Base-by-base conservation (phyloP, 2,888 invertebrate genomes). In the Parnassius mnemosyne region DNA sequence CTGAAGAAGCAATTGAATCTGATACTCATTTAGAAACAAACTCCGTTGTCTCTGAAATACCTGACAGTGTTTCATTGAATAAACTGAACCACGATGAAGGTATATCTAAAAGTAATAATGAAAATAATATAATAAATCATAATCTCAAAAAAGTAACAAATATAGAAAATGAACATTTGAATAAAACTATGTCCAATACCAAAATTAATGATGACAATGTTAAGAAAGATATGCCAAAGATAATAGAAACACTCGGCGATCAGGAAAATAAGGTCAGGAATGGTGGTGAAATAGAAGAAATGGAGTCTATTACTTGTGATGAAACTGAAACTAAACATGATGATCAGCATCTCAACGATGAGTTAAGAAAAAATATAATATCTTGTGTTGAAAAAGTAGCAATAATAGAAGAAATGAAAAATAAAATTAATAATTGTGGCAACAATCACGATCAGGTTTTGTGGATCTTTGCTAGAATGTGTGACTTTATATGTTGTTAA, bases 371-470 rank as follows among this genome's bases (percentile, higher is more conserved):
- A 71, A 91, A 91, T 71, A 91, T 91, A 67, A 71, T 85, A 46
- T 89, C 89, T 25, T 91, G 91, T 68, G 84, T 85, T 59, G 89
- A 91, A 69, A 91, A 91, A 77, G 88, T 87, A 60, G 84, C 90
- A 52, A 71, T 82, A 46, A 89, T 91, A 63, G 89, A 89, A 72
- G 88, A 87, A 71, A 78, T 89, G 78, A 91, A 87, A 80, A 83
- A 72, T 64, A 82, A 80, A 74, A 80, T 76, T 50, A 83, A 78
- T 76, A 82, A 82, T 68, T 66, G 70, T 61, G 79, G 74, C 71
- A 72, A 72, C 67, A 69, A 67, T 69, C 80, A 80, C 65, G 82
- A 83, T 66, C 84, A 88, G 87, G 89, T 87, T 81, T 79, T 83
- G 77, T 87, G 81, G 77, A 78, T 80, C 79, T 83, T 81, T 83